These are phyloP conservation scores for Brachirus orientalis DNA, from an alignment of 2,113 vertebrate species.

Conservation along the genomic window DNA sequence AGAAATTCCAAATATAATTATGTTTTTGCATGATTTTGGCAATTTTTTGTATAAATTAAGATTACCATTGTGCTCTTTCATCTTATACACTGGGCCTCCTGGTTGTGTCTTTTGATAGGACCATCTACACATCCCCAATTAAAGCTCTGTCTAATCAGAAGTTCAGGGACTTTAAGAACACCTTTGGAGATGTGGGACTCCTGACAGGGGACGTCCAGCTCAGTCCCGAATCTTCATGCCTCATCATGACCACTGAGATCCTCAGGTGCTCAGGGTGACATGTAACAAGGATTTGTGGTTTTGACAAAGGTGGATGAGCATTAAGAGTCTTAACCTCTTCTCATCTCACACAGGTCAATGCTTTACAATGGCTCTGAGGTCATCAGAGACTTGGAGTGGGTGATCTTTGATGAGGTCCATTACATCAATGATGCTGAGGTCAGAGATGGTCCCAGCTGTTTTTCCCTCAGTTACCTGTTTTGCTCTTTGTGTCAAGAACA, in stretches of 20 bases:
- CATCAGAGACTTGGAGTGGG: constrained; percentile 94
- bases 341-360: constrained; percentile 85
- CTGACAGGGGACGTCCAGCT: constrained; percentile 92
- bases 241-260: constrained; percentile 96
- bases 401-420: constrained; percentile 95
- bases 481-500: neutral
- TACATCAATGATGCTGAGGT: constrained; percentile 94
- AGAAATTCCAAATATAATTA: too few species aligned
- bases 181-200: constrained; percentile 90
- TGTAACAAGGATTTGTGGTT: neutral
- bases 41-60: neutral
- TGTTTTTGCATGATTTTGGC: too few species aligned
- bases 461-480: neutral
- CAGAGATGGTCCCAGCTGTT: neutral
- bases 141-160: constrained; percentile 96
- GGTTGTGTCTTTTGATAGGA: constrained; percentile 71
- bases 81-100: neutral
- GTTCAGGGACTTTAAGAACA: constrained; percentile 91
- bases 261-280: constrained; percentile 78
- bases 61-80: neutral
- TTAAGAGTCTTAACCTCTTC: neutral
- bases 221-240: constrained; percentile 89
- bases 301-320: neutral
- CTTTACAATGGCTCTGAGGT: constrained; percentile 92
- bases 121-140: constrained; percentile 94